Evolutionary conservation across 2,888 invertebrate genomes (phyloP).

Genomic region (Magallana nippona): DNA sequence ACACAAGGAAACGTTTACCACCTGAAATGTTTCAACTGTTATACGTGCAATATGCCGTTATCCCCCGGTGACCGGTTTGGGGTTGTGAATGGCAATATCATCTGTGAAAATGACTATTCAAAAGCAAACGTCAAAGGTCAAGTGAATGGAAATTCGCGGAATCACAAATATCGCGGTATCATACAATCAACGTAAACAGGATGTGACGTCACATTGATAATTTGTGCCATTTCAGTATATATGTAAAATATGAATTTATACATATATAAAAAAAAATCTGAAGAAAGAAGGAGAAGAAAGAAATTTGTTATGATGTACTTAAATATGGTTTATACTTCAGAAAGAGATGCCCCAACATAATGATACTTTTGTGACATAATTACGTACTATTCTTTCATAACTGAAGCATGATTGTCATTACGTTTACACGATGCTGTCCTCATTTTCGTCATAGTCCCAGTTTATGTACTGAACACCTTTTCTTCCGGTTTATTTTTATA

Average conservation of each 20-base stretch:
- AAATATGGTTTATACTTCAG: no score
- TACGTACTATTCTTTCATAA: no score
- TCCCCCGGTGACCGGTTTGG: conserved; percentile 96
- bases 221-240: conserved; percentile 32
- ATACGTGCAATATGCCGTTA: conserved; percentile 93
- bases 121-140: conserved; percentile 85
- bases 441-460: no score
- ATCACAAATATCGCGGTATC: conserved; percentile 68
- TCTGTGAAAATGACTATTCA: conserved; percentile 97
- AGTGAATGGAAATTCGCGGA: conserved; percentile 63
- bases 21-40: conserved; percentile 96
- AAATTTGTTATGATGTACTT: no score
- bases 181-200: conserved; percentile 38
- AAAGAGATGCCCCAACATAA: no score
- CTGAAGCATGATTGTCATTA: no score
- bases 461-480: not conserved
- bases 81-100: conserved; percentile 92
- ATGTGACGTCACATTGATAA: conserved; percentile 1
- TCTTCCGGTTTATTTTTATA: not conserved
- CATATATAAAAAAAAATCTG: no score
- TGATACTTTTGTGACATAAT: no score
- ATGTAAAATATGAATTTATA: not conserved
- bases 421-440: no score
- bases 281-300: no score
- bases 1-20: conserved; percentile 89